Conservation (phyloP, 2,888 invertebrate genomes). For the Caenorhabditis panamensis region DNA sequence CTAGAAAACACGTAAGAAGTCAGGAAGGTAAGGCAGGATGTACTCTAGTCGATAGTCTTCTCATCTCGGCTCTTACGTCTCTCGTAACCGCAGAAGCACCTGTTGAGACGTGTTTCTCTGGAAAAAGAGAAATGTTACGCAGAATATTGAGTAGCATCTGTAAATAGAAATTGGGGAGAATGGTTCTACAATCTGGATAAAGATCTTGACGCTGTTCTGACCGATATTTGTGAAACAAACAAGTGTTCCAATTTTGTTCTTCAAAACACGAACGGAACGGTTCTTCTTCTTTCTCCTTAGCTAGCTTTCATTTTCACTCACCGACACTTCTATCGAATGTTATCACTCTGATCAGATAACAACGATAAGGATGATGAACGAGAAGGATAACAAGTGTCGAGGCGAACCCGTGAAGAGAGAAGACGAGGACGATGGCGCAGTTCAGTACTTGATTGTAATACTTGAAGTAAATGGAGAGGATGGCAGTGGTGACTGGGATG, state of each 20-base stretch:
- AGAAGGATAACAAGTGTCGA: slow-evolving; percentile 25
- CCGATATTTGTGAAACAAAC: not conserved
- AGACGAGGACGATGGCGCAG: slow-evolving; percentile 20
- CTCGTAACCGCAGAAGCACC: slow-evolving; percentile 30
- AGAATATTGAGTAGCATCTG: not conserved
- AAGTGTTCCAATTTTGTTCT: not conserved
- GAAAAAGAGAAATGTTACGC: not conserved
- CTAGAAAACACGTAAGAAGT: too few relatives aligned
- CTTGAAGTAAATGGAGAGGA: slow-evolving; percentile 16
- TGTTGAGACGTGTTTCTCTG: slow-evolving; percentile 34
- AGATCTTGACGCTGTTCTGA: too few relatives aligned
- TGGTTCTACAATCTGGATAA: too few relatives aligned
- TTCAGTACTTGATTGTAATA: slow-evolving; percentile 37
- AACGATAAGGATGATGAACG: slow-evolving; percentile 45
- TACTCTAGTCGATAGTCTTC: slow-evolving; percentile 26
- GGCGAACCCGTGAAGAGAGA: slow-evolving; percentile 42
- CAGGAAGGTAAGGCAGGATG: not conserved
- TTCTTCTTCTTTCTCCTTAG: not conserved
- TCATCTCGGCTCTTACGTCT: slow-evolving; percentile 15
- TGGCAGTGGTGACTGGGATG: slow-evolving; percentile 14
- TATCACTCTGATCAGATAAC: slow-evolving; percentile 25
- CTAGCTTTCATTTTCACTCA: slow-evolving; percentile 11
- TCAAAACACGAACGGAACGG: not conserved
- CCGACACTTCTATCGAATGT: slow-evolving; percentile 31
- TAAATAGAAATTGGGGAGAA: too few relatives aligned